Conservation (phyloP, 2,113 vertebrate species). For the Emydura subglobosa region DNA sequence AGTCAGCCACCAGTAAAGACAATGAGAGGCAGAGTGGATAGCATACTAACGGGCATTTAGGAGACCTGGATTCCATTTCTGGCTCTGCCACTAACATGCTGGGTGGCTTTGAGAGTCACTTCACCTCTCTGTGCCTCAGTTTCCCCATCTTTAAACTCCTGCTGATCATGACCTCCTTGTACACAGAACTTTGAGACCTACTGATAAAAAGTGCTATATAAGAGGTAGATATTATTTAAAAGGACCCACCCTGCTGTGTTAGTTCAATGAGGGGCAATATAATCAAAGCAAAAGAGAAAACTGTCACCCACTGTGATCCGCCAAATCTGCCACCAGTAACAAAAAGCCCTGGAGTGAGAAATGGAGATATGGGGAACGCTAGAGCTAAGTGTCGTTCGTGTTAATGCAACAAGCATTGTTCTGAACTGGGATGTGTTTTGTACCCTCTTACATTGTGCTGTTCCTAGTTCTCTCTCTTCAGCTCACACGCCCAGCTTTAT, state of each 20-base stretch:
- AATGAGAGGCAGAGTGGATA: background rate
- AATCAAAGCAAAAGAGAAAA: background rate
- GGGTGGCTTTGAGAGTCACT: background rate
- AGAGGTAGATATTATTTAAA: background rate
- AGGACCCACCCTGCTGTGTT: background rate
- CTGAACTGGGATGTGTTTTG: background rate
- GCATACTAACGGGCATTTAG: background rate
- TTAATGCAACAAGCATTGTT: background rate
- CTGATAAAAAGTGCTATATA: too few species aligned
- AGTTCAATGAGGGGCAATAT: background rate
- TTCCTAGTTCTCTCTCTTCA: background rate
- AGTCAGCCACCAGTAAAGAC: too few species aligned
- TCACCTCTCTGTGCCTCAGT: background rate
- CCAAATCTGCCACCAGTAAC: background rate
- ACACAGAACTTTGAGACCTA: too few species aligned
- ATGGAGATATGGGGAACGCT: background rate
- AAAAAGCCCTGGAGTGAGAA: rapidly evolving
- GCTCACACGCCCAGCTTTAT: background rate
- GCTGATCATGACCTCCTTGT: too few species aligned
- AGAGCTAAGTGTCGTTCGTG: background rate
- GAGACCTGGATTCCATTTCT: background rate
- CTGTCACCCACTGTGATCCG: background rate
- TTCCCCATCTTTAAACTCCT: too few species aligned
- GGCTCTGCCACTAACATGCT: background rate
- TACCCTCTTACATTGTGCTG: background rate